Base-by-base conservation (phyloP, 2,888 invertebrate species). In the Caenorhabditis zanzibari region DNA sequence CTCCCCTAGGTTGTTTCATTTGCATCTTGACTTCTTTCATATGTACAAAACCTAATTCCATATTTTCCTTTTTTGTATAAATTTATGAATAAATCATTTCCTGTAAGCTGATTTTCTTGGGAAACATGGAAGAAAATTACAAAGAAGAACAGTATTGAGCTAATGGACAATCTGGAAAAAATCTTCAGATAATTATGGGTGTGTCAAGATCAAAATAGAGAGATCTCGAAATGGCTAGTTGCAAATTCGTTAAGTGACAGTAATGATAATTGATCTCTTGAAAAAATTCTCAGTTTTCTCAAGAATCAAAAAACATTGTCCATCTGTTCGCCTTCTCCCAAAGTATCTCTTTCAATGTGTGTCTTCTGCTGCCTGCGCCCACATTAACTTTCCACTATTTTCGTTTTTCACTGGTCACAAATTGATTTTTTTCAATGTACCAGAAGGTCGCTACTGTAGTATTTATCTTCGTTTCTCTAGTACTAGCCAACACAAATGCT, bases 351-450 rank as follows among this genome's bases (percentile, higher is more conserved):
- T 54, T 41, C 61, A 35, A 12, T n/a, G 35, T 24, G 22, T n/a
- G 38, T 61, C 32, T 6, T 32, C 26, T 12, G 32, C 19, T 26
- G 61, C 41, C 61, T 61, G 61, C 61, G 61, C 41, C 59, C 38
- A 38, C 32, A 16, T 41, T 1, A 22, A 41, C n/a, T 61, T 14
- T 24, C 14, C 3, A 38, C 24, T 24, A 32, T 35, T 22, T 38
- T 41, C 38, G 41, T 12, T 32, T 35, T 22, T 59, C 35, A 24
- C 38, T 19, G 61, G 32, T 19, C 35, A 41, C 22, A 49, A 32
- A 66, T 66, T 66, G 66, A 66, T 54, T 66, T 66, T 49, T 16
- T 32, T n/a, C 52, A 10, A 66, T 66, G 66, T 35, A 52, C 35
- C 35, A 14, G 28, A 49, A 52, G 24, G 52, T 52, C 32, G 14